Evolutionary conservation across 2,888 invertebrate species (phyloP).

Genomic region (Orthosia gothica): DNA sequence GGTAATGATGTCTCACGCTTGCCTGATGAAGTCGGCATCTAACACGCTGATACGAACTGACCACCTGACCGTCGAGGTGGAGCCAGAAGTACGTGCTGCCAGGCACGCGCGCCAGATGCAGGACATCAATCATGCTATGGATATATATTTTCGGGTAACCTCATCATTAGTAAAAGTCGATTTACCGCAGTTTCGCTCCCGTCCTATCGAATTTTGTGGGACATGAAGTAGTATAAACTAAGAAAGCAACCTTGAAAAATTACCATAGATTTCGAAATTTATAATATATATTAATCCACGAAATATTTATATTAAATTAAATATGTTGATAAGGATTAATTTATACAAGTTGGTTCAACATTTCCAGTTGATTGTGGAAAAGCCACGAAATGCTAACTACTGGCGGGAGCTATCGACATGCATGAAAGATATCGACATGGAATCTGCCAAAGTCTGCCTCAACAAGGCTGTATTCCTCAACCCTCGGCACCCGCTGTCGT

Average conservation of each 20-base stretch:
- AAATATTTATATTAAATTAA: too few relatives aligned
- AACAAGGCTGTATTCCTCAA: slow-evolving; percentile 79
- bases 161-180: neutral
- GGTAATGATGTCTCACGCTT: slow-evolving; percentile 84
- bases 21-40: slow-evolving; percentile 77
- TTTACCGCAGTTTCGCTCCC: neutral
- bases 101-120: slow-evolving; percentile 85
- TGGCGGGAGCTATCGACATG: slow-evolving; percentile 87
- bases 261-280: too few relatives aligned
- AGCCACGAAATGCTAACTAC: slow-evolving; percentile 73
- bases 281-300: too few relatives aligned
- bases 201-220: neutral
- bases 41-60: slow-evolving; percentile 72
- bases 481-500: slow-evolving; percentile 84
- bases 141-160: slow-evolving; percentile 82
- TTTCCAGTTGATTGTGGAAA: slow-evolving; percentile 75
- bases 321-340: too few relatives aligned
- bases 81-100: slow-evolving; percentile 79
- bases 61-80: slow-evolving; percentile 49
- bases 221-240: neutral
- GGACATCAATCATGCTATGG: slow-evolving; percentile 80
- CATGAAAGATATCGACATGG: slow-evolving; percentile 79
- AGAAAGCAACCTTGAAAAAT: neutral
- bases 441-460: slow-evolving; percentile 83
- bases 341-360: neutral